Evolutionary conservation across 1,140 invertebrate species (phyloP), one percentile per base, ranked within the genome.

Genomic region (Temnothorax longispinosus): DNA sequence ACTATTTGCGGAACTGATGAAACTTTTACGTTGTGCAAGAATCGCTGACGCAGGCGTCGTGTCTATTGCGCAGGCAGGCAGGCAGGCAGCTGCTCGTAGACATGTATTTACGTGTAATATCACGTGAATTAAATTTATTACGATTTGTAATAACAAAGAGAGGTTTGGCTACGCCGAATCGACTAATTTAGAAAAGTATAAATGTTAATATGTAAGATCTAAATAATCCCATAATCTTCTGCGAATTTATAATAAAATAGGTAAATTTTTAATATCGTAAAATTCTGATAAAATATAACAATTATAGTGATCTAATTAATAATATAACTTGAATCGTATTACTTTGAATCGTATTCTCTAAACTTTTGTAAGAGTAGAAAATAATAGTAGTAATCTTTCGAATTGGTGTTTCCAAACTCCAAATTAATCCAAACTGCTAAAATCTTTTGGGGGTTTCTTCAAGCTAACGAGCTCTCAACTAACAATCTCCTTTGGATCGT

Each of bases 1-100:
- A 32, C 8, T 72, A 71, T 82, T 56, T 82, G 50, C 52, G 47
- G 52, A 60, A 74, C 69, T 47, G 80, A 75, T 38, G n/a, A 60
- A 84, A 74, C 41, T 60, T 27, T 80, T 60, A 74, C 7, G 11
- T 74, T 74, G 67, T 38, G 52, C 41, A 72, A 82, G 38, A 54
- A 69, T 69, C 35, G 62, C 60, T 38, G 62, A 64, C 15, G 44
- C 38, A 32, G 41, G 10, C 41, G 2, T 32, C 27, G 56, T 32
- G 41, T 78, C 15, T 67, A 21, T 78, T 52, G 76, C 76, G 27
- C 60, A 77, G 56, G 15, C 15, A 69, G 56, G 27, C 60, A 77
- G 56, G 15, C 15, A 69, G 56, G 15, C 56, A n/a, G 38, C 38
- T 62, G 13, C 41, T 77, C 56, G 15, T 15, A 77, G 56, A 77